Evolutionary conservation across 2,888 invertebrate genomes (phyloP), one percentile per base, ranked within the genome.

Genomic region (Iselma pallidipennis): DNA sequence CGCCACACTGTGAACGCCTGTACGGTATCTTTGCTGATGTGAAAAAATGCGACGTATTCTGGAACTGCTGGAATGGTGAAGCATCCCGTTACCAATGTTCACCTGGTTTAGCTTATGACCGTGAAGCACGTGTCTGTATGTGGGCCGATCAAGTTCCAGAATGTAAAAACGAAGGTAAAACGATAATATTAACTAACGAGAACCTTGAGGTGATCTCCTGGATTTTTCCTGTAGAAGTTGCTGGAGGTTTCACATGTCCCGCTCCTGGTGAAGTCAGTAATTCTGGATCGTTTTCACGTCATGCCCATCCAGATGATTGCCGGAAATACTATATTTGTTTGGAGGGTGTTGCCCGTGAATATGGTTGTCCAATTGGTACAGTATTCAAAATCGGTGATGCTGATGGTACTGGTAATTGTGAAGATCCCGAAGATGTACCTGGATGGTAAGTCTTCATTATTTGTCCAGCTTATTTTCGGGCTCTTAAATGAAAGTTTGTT

Each of bases 1-100:
- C 94, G 16, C 86, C 92, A 10, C 94, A 96, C 81, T 96, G 96
- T 80, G 81, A 91, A 49, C 86, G 95, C 62, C 83, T 96, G 71
- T 96, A 95, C 82, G 96, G 96, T 76, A 95, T 96, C 85, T 96
- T 95, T 87, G 83, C 94, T 67, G 95, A 96, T 78, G 91, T 90
- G 57, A 84, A 84, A 72, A 93, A 94, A 82, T 96, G 96, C 81
- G 94, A 95, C 82, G 91, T 92, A 14, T 96, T 96, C 91, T 96
- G 95, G 94, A 95, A 95, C 83, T 96, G 96, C 83, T 96, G 96
- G 95, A 95, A 94, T 83, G 96, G 96, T 55, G 95, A 96, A 81
- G 90, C 95, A 4, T 94, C 94, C 78, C 89, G 93, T 76, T 96
- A 96, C 83, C 94, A 95, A 82, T 96, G 96, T 85, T 94, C 95